A percentile compares a stretch with the other conserved stretches of the same genome.
Conservation (phyloP, 2,113 vertebrate species). For the Tricholaema leucomelas region DNA sequence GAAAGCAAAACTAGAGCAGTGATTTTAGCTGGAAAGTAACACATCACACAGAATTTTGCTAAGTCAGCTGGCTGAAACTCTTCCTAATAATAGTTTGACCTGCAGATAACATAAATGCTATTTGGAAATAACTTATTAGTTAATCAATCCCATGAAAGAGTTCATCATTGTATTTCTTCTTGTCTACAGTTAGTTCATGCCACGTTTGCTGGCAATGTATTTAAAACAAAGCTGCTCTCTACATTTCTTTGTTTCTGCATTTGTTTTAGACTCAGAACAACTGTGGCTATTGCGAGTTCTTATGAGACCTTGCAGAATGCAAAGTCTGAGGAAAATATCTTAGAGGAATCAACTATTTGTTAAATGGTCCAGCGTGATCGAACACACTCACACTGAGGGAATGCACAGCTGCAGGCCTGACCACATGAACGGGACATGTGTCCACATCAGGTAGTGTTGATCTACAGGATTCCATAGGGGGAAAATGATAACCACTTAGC, state of each 20-base stretch:
- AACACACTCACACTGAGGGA: background rate
- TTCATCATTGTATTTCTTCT: background rate
- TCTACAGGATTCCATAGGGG: background rate
- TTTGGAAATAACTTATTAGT: background rate
- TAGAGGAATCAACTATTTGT: background rate
- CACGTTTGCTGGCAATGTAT: background rate
- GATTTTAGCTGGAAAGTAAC: background rate
- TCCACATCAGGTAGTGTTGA: background rate
- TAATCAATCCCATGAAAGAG: background rate
- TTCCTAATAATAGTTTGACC: background rate
- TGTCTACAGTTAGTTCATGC: background rate
- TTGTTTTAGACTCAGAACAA: background rate
- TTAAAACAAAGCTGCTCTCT: background rate
- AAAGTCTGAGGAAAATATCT: background rate
- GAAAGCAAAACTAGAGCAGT: background rate
- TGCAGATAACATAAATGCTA: background rate
- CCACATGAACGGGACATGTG: background rate
- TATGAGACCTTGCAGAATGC: background rate
- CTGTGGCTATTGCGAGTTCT: background rate
- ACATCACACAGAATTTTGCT: background rate
- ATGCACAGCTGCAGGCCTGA: background rate
- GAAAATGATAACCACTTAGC: background rate
- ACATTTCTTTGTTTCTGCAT: constrained; percentile 1
- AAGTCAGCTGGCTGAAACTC: background rate
- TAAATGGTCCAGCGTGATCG: background rate